Evolutionary conservation across 1,140 invertebrate genomes (phyloP), one percentile per base, ranked within the genome.

Genomic region (Rhysida immarginata): DNA sequence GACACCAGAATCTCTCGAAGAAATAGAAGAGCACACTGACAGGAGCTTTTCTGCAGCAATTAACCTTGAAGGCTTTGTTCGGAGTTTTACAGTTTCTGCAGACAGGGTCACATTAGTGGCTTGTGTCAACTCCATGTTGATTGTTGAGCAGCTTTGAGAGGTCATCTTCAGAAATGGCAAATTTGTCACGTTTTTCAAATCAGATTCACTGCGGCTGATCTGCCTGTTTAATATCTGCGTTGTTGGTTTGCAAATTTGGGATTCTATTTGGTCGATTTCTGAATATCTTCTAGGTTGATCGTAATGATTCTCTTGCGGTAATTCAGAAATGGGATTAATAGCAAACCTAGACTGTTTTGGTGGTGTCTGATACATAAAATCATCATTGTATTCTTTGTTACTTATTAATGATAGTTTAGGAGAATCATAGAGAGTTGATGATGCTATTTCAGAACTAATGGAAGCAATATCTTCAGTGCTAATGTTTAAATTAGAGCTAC

Each of bases 1-100:
- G 8, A 54, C 35, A 5, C 53, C 53, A 26, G 53, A 54, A 54
- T 54, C 53, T 20, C 41, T 43, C 8, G 53, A 54, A 3, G 21
- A 24, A 26, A 35, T 20, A 3, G 43, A 54, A 5, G 29, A 46
- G 44, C 44, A 46, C 8, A 46, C 20, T 8, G 44, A 46, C 21
- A 35, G 29, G 29, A 16, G 5, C 5, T 35, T 35, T 16, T 35
- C 29, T 8, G 29, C 29, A 35, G 16, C 5, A 35, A 35, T 8
- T 8, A 16, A 35, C 5, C 29, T 35, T 35, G 29, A 16, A 16
- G 5, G 5, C 5, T 8, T 35, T 16, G 16, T 16, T 35, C 5
- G 29, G 16, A 35, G 5, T 8, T 5, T 35, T 16, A 8, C 16
- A 35, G 29, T 35, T 5, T 5, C 29, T 8, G 5, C 29, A 16